Percentiles rank a stretch among this genome's conserved stretches.
Conservation (phyloP, 2,888 invertebrate species). For the Brachyptera risi region DNA sequence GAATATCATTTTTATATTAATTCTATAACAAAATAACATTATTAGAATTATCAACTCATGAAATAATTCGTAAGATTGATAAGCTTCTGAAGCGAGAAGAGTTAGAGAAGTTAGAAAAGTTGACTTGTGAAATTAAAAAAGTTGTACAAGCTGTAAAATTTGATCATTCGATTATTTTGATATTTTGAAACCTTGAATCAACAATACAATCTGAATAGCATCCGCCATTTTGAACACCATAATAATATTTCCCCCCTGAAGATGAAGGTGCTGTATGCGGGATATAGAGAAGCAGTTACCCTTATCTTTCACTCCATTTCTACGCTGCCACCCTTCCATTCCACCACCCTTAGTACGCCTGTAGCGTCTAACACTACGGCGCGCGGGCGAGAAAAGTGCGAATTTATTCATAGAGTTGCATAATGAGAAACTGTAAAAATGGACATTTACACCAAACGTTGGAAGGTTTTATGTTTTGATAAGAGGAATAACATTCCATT, state of each 20-base stretch:
- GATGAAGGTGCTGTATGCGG: not conserved
- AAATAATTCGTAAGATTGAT: no score
- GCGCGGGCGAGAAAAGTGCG: slow-evolving; percentile 43
- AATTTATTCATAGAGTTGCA: slow-evolving; percentile 53
- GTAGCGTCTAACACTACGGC: not conserved
- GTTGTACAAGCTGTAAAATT: no score
- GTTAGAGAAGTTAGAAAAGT: no score
- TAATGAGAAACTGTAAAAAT: slow-evolving; percentile 55
- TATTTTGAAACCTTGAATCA: no score
- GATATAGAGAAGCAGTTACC: slow-evolving; percentile 7
- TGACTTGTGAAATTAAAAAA: no score
- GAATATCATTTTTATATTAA: no score
- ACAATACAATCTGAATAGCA: no score
- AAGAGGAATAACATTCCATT: slow-evolving; percentile 41
- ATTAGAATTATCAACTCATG: no score
- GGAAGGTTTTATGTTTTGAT: slow-evolving; percentile 48
- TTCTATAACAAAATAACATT: no score
- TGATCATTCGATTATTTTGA: no score
- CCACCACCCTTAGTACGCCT: not conserved
- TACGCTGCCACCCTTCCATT: not conserved
- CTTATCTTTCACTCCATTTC: slow-evolving; percentile 16
- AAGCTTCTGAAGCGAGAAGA: no score
- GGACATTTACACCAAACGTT: slow-evolving; percentile 49
- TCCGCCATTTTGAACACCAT: not conserved
- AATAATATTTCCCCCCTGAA: not conserved